Base-by-base conservation (phyloP, 2,797 vertebrate species). In the Meriones psammophilus region DNA sequence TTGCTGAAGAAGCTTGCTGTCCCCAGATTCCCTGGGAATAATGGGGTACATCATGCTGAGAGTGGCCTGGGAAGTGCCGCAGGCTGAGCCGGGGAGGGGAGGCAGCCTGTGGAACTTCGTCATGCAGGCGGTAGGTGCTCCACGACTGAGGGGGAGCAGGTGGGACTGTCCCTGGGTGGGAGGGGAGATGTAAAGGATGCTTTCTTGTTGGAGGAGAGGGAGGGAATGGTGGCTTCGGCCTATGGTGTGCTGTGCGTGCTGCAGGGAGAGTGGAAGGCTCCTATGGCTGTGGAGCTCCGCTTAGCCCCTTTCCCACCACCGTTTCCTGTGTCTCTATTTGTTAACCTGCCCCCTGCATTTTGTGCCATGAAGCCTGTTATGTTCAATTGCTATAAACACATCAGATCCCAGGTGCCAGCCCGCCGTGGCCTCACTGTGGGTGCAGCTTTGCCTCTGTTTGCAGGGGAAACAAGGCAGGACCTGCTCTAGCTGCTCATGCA, bases 1-100 rank as follows among this genome's bases (percentile, higher is more conserved):
- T 26, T 42, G 89, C 46, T 95, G 74, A 79, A 78, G 64, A 92
- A 64, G 77, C 85, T 88, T 4, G 36, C 91, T 73, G 73, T 76
- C 33, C 6, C 1, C 1, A 5, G 36, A 68, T 36, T 24, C 33
- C 71, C 22, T 0, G 8, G 66, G 58, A 9, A 24, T 89, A 50
- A 83, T 0, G 33, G 78, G 85, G 46, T 0, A 0, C 8, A 24
- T 58, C 39, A 12, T 5, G 81, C 66, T 20, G 64, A 89, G 90
- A 81, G 92, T 22, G 78, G 36, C 69, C 64, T 0, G 8, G 28
- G 91, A 78, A 3, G 66, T 15, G 20, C 36, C 7, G 20, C 4
- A 42, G 66, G 58, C 50, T 66, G 74, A 20, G 9, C n/a, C n/a
- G n/a, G 39, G 39, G 64, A n/a, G 42, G 3, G 46, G 22, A 22